These are phyloP conservation scores for Pedetes capensis DNA, from an alignment of 2,113 vertebrate genomes.

Conservation along the genomic window DNA sequence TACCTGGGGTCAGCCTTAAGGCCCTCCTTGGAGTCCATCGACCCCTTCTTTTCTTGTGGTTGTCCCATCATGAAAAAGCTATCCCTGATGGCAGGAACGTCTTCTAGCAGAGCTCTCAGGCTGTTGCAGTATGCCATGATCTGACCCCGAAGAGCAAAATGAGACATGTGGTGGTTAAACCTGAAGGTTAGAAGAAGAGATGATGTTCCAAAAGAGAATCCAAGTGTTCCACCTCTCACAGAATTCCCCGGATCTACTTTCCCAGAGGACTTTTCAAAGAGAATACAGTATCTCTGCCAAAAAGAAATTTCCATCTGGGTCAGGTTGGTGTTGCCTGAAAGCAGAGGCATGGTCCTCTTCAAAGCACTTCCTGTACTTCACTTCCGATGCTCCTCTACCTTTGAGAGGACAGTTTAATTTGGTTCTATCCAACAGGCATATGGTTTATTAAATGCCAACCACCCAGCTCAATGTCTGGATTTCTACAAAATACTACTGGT, in stretches of 20 bases:
- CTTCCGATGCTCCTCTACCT: neutral
- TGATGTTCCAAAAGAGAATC: neutral
- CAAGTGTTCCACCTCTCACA: neutral
- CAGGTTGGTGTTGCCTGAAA: neutral
- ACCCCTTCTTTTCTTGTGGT: slow-evolving; percentile 62
- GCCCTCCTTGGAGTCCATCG: slow-evolving; percentile 66
- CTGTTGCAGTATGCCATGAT: slow-evolving; percentile 80
- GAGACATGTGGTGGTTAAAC: slow-evolving; percentile 75
- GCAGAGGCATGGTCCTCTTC: neutral
- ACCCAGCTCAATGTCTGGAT: neutral
- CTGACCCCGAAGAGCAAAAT: slow-evolving; percentile 80
- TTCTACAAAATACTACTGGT: neutral
- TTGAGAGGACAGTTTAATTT: neutral
- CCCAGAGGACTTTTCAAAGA: neutral
- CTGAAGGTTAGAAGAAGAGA: slow-evolving; percentile 68
- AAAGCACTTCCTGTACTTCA: neutral
- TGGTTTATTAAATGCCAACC: neutral
- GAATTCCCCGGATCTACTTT: neutral
- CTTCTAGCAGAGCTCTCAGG: slow-evolving; percentile 78
- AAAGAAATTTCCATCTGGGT: neutral
- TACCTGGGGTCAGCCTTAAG: slow-evolving; percentile 78
- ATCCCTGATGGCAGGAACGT: slow-evolving; percentile 79
- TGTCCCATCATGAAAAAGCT: slow-evolving; percentile 81
- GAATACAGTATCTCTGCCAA: neutral
- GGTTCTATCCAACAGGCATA: neutral